Evolutionary conservation across 2,888 invertebrate genomes (phyloP), one percentile per base, ranked within the genome.

Genomic region (Noctua comes): DNA sequence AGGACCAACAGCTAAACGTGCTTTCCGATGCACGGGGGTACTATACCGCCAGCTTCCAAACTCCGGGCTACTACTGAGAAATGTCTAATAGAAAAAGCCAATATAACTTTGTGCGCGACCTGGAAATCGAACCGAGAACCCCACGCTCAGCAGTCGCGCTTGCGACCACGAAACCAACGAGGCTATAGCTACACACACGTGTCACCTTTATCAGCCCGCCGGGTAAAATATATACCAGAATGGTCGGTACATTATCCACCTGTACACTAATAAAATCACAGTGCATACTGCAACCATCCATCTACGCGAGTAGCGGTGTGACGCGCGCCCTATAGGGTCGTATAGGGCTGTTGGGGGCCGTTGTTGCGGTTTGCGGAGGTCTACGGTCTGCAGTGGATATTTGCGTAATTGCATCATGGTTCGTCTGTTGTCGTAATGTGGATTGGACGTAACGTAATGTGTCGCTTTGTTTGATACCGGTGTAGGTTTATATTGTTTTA

Each of bases 211-310:
- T 76, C 66, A 36, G 43, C 0, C 79, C n/a, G 51, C 3, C 0
- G 68, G 73, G 83, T n/a, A 31, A 62, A 46, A 68, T 68, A 11
- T 46, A 36, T 16, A 48, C 48, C 57, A 72, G 31, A 4, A n/a
- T 65, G 65, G 24, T 46, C 8, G 16, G 57, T 59, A 21, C 7
- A 70, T 62, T 71, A 71, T 21, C 24, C 46, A 77, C 46, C 27
- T 40, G 70, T 18, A 48, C n/a, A 40, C 18, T 73, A 75, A 84
- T 79, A 84, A 82, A 79, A 84, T 84, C 76, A 79, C 48, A 65
- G 27, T 76, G 21, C 31, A 70, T 18, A 71, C 76, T 68, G 71
- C 82, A 72, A 40, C 65, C 68, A 84, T 84, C 79, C 62, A 73
- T 84, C 79, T 13, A 11, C 11, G 72, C 16, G 65, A 66, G 69